A percentile compares a stretch with the other conserved stretches of the same genome.
Evolutionary conservation across 2,888 invertebrate species (phyloP).

Genomic region (Tetropium fuscum): DNA sequence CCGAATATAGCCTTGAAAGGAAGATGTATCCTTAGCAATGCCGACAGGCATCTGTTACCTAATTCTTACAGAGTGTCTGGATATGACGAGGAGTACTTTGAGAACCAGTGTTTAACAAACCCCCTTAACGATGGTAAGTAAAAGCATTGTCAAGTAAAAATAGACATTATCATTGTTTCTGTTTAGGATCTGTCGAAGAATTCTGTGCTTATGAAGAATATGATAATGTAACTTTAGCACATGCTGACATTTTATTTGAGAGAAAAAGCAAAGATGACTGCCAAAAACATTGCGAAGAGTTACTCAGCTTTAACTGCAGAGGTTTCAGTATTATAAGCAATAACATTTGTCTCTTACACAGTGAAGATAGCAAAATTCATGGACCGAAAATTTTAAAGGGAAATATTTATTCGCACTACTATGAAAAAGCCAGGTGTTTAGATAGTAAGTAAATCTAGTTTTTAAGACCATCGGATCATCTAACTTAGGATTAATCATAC

Average conservation of each 20-base stretch:
- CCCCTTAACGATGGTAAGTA: not conserved
- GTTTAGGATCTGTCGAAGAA: conserved; percentile 62
- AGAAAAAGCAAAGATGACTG: conserved; percentile 70
- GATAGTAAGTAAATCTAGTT: conserved; percentile 87
- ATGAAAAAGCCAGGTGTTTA: conserved; percentile 84
- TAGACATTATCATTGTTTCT: not conserved
- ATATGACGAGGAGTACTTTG: conserved; percentile 84
- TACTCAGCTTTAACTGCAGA: conserved; percentile 77
- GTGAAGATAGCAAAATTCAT: conserved; percentile 84
- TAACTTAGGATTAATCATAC: too few species aligned
- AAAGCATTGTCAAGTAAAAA: too few species aligned
- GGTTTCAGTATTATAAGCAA: conserved; percentile 71
- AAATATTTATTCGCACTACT: conserved; percentile 75
- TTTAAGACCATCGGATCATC: too few species aligned
- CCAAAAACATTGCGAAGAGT: conserved; percentile 72
- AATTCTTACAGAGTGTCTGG: conserved; percentile 82
- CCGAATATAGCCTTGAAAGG: conserved; percentile 61
- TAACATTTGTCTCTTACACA: conserved; percentile 77
- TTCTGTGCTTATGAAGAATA: conserved; percentile 84
- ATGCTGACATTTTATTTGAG: conserved; percentile 70
- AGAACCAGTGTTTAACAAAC: conserved; percentile 80
- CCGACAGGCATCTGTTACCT: conserved; percentile 81
- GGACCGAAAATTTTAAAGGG: conserved; percentile 78
- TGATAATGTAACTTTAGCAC: conserved; percentile 75
- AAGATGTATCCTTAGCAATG: conserved; percentile 77